A percentile compares a stretch with the other conserved stretches of the same genome.
Evolutionary conservation across 1,140 invertebrate genomes (phyloP).

Genomic region (Heliconius hermathena): DNA sequence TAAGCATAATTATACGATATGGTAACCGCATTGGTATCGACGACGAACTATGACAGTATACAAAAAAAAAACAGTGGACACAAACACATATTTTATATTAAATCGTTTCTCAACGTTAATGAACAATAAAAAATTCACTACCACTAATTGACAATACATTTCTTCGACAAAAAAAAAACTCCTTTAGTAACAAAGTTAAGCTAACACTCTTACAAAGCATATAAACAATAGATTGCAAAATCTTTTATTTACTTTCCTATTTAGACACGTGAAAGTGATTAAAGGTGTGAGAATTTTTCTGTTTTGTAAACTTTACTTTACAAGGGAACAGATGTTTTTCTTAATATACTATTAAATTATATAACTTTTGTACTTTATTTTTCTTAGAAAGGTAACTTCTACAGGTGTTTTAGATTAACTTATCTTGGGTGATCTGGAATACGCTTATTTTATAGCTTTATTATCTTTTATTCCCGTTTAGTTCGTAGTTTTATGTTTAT

Average conservation of each 20-base stretch:
- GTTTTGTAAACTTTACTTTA: not conserved
- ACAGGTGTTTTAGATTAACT: conserved; percentile 33
- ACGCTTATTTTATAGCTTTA: conserved; percentile 10
- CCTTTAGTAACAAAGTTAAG: not conserved
- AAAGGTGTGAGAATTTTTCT: not conserved
- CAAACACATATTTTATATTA: too few relatives aligned
- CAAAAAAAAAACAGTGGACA: too few relatives aligned
- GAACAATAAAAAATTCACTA: not conserved
- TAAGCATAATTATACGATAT: too few relatives aligned
- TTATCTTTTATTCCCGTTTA: conserved; percentile 7
- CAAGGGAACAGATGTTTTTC: conserved; percentile 32
- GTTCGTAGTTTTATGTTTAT: not conserved
- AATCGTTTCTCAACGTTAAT: too few relatives aligned
- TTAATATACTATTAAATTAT: not conserved
- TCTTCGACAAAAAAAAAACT: not conserved
- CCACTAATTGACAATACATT: not conserved
- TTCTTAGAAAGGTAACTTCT: conserved; percentile 1
- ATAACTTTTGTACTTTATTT: not conserved
- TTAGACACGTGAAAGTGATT: conserved; percentile 3
- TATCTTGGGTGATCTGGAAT: conserved; percentile 3
- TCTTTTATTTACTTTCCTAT: not conserved
- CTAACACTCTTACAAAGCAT: not conserved
- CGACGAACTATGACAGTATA: too few relatives aligned
- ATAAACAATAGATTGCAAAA: conserved; percentile 5
- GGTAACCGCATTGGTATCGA: too few relatives aligned